Conservation (phyloP, 2,888 invertebrate species). For the Caenorhabditis sp. region DNA sequence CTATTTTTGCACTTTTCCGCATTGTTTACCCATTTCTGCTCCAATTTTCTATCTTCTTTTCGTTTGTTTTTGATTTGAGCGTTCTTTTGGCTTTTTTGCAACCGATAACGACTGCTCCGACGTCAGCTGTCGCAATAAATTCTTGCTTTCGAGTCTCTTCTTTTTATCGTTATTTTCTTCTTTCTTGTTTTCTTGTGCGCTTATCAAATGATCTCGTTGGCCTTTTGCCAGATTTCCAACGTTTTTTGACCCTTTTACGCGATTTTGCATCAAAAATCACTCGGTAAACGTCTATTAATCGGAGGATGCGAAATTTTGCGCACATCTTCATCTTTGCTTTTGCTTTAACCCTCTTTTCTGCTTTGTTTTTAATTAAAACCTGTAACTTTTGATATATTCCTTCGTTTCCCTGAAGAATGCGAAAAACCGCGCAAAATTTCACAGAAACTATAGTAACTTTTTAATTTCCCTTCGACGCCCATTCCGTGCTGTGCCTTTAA, state of each 20-base stretch:
- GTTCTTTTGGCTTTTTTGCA: slow-evolving; percentile 31
- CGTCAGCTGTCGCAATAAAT: slow-evolving; percentile 39
- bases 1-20: slow-evolving; percentile 25
- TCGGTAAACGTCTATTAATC: neutral
- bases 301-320: too few species aligned
- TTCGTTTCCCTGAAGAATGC: too few species aligned
- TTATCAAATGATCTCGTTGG: slow-evolving; percentile 31
- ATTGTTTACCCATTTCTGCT: neutral
- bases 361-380: too few species aligned
- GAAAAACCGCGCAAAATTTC: neutral
- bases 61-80: slow-evolving; percentile 23
- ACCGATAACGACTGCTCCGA: slow-evolving; percentile 4
- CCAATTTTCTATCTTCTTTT: slow-evolving; percentile 19
- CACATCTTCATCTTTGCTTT: too few species aligned
- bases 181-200: slow-evolving; percentile 31
- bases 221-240: neutral
- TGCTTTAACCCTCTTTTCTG: too few species aligned
- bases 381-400: too few species aligned
- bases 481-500: neutral
- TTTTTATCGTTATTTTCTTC: slow-evolving; percentile 11
- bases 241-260: neutral
- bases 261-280: neutral
- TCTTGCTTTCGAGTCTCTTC: neutral
- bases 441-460: slow-evolving; percentile 2
- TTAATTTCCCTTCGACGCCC: neutral